Evolutionary conservation across 2,888 invertebrate genomes (phyloP).

Genomic region (Toxonevra muliebris): DNA sequence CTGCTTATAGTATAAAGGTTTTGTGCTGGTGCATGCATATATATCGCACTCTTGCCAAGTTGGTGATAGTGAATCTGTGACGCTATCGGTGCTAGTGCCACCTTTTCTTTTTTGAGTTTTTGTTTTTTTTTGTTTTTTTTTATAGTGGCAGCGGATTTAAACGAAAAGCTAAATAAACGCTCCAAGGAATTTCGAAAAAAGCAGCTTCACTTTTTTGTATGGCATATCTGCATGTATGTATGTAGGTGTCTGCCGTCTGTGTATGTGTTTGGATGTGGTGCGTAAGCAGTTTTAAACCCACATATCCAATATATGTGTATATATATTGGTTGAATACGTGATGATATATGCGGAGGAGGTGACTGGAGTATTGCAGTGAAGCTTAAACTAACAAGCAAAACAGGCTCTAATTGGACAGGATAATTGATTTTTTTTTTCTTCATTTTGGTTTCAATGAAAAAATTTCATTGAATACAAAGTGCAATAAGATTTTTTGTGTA

Average conservation of each 20-base stretch:
- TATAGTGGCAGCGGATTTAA: constrained; percentile 4
- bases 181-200: constrained; percentile 14
- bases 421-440: background rate
- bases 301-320: no score
- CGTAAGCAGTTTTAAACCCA: no score
- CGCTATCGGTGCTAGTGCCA: constrained; percentile 18
- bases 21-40: background rate
- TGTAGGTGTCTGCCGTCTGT: constrained; percentile 22
- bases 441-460: no score
- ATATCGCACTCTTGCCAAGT: constrained; percentile 22
- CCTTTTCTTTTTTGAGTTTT: constrained; percentile 1
- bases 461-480: no score
- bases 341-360: no score
- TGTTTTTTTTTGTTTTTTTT: background rate
- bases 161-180: constrained; percentile 24
- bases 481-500: no score
- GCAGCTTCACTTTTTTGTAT: background rate
- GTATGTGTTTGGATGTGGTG: background rate
- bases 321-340: no score
- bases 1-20: constrained; percentile 19
- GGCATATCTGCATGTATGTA: constrained; percentile 3
- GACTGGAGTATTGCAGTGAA: background rate
- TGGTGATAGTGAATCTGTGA: constrained; percentile 38
- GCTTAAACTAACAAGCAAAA: constrained; percentile 12
- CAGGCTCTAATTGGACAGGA: constrained; percentile 10